A percentile compares a stretch with the other conserved stretches of the same genome.
phyloP scores from a whole-genome alignment of 2,113 vertebrate species.

The Sander lucioperca region DNA sequence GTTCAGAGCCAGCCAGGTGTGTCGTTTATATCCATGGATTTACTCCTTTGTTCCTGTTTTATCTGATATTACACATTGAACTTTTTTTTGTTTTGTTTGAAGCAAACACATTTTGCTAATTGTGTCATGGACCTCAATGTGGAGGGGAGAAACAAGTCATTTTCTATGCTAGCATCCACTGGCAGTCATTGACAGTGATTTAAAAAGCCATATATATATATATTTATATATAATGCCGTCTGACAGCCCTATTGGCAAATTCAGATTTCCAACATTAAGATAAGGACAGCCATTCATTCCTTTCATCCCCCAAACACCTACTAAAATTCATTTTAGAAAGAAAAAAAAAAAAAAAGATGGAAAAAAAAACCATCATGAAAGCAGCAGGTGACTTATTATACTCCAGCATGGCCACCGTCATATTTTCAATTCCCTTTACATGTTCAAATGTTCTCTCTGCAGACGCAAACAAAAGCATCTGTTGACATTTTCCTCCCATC shows the following conservation, averaged over 20 bases:
- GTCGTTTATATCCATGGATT: conserved; percentile 51
- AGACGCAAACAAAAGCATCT: conserved; percentile 39
- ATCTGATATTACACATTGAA: conserved; percentile 51
- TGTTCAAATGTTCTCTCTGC: conserved; percentile 40
- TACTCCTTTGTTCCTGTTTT: conserved; percentile 47
- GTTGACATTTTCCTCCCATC: conserved; percentile 38
- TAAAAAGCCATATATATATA: conserved; percentile 39
- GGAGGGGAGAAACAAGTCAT: conserved; percentile 48
- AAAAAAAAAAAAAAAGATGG: background rate
- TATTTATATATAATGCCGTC: conserved; percentile 35
- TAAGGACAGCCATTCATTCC: conserved; percentile 26
- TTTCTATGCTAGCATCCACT: conserved; percentile 59
- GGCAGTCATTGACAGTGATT: conserved; percentile 61
- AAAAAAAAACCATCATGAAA: conserved; percentile 49
- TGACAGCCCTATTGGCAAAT: conserved; percentile 39
- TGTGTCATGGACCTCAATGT: conserved; percentile 50
- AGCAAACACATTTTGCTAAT: conserved; percentile 54
- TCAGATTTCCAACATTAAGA: conserved; percentile 33
- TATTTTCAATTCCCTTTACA: conserved; percentile 72
- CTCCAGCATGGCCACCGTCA: conserved; percentile 57
- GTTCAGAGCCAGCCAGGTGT: conserved; percentile 66
- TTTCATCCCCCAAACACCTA: conserved; percentile 43
- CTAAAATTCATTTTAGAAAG: conserved; percentile 29
- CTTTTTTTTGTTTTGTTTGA: conserved; percentile 36
- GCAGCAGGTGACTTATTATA: conserved; percentile 69